Evolutionary conservation across 1,140 invertebrate species (phyloP).

Genomic region (Lethrus apterus): DNA sequence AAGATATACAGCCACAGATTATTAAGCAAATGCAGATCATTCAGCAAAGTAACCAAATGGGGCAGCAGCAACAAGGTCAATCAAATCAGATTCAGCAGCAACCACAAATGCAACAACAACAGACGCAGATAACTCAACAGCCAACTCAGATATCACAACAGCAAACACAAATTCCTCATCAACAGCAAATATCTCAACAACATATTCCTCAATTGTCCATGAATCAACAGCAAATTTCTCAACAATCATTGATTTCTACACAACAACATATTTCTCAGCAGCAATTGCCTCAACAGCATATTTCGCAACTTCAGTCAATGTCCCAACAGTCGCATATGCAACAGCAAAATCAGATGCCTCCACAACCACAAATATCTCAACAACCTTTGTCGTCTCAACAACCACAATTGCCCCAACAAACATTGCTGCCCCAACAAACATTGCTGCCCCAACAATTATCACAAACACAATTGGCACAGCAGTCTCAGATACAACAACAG

Average conservation of each 20-base stretch:
- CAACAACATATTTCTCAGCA: not conserved
- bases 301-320: slow-evolving; percentile 12
- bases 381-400: slow-evolving; percentile 13
- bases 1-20: slow-evolving; percentile 7
- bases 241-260: slow-evolving; percentile 17
- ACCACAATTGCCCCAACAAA: not conserved
- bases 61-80: slow-evolving; percentile 42
- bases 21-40: slow-evolving; percentile 5
- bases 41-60: slow-evolving; percentile 11
- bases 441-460: slow-evolving; percentile 14
- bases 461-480: not conserved
- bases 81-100: slow-evolving; percentile 46
- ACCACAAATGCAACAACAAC: slow-evolving; percentile 43
- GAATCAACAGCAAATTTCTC: slow-evolving; percentile 21
- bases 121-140: slow-evolving; percentile 15
- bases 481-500: not conserved
- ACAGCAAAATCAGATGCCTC: slow-evolving; percentile 13
- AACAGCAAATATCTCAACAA: slow-evolving; percentile 18
- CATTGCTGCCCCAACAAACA: not conserved
- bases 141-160: slow-evolving; percentile 15
- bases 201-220: no score
- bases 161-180: not conserved
- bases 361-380: slow-evolving; percentile 23
- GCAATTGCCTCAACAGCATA: not conserved
- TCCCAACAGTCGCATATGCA: no score